These are phyloP conservation scores for Osmerus mordax DNA, from an alignment of 2,113 vertebrate genomes.

Conservation along the genomic window DNA sequence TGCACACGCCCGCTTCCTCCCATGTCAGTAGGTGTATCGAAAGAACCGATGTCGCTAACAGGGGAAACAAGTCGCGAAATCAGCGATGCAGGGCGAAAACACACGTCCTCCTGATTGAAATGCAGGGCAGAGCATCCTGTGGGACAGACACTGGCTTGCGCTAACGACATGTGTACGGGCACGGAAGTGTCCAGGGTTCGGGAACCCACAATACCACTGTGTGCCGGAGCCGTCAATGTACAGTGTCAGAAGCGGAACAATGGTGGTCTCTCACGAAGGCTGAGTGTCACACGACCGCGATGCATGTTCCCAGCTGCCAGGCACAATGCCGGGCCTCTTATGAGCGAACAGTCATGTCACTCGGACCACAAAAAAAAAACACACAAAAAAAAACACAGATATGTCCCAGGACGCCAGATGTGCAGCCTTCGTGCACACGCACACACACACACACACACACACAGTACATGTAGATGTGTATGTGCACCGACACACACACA, in stretches of 20 bases:
- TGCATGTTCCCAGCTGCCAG: conserved; percentile 27
- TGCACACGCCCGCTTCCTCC: too few relatives aligned
- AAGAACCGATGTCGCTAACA: too few relatives aligned
- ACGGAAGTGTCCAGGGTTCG: conserved; percentile 34
- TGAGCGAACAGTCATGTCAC: conserved; percentile 40
- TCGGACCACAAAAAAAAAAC: conserved; percentile 7
- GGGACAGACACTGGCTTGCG: conserved; percentile 34
- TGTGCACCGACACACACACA: background rate
- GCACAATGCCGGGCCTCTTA: conserved; percentile 55
- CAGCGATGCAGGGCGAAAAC: background rate
- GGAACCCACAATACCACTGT: conserved; percentile 35
- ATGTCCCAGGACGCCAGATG: conserved; percentile 47
- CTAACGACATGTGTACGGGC: conserved; percentile 47
- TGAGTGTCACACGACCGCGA: conserved; percentile 34
- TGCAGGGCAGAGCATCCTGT: conserved; percentile 28
- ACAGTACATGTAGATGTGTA: conserved; percentile 41
- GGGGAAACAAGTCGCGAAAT: background rate
- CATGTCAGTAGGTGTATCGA: too few relatives aligned
- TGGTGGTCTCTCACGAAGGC: conserved; percentile 41
- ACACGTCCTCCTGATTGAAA: conserved; percentile 14
- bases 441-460: background rate
- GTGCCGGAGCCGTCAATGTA: conserved; percentile 34
- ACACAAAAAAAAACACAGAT: conserved; percentile 14
- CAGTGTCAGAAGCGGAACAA: conserved; percentile 42
- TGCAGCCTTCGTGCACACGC: conserved; percentile 16